phyloP scores from a whole-genome alignment of 1,140 invertebrate species.

The Heliconius nattereri region DNA sequence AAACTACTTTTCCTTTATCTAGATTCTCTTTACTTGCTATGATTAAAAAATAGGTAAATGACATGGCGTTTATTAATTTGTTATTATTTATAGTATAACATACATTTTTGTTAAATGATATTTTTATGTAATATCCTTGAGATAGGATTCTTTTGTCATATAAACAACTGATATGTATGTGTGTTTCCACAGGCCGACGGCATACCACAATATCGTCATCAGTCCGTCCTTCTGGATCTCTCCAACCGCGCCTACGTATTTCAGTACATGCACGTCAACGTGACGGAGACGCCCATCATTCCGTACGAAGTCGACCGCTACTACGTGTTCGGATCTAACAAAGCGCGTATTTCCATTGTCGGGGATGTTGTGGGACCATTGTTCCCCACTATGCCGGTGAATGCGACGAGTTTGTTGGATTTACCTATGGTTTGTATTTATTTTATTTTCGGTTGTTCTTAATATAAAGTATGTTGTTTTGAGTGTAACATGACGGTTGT shows the following conservation, averaged over 20 bases:
- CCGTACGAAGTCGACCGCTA: conserved; percentile 91
- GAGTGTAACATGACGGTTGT: background rate
- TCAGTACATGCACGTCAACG: conserved; percentile 97
- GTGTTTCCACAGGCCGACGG: conserved; percentile 88
- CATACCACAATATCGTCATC: conserved; percentile 94
- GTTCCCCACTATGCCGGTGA: conserved; percentile 95
- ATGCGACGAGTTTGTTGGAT: conserved; percentile 89
- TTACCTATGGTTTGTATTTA: conserved; percentile 86
- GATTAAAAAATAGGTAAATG: no score
- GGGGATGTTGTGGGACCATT: conserved; percentile 97
- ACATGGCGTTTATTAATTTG: no score
- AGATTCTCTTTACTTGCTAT: no score
- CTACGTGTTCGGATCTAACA: conserved; percentile 97
- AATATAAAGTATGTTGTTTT: background rate
- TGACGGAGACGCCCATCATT: conserved; percentile 94
- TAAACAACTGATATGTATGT: background rate
- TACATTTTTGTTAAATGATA: no score
- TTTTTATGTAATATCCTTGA: no score
- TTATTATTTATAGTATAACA: no score
- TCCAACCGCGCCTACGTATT: conserved; percentile 95
- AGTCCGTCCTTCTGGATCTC: conserved; percentile 94
- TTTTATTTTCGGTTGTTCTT: background rate
- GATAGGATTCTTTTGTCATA: background rate
- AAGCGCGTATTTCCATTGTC: conserved; percentile 92
- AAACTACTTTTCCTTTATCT: no score